These are phyloP conservation scores for Heliconius sara DNA, from an alignment of 2,888 invertebrate species.

Conservation along the genomic window DNA sequence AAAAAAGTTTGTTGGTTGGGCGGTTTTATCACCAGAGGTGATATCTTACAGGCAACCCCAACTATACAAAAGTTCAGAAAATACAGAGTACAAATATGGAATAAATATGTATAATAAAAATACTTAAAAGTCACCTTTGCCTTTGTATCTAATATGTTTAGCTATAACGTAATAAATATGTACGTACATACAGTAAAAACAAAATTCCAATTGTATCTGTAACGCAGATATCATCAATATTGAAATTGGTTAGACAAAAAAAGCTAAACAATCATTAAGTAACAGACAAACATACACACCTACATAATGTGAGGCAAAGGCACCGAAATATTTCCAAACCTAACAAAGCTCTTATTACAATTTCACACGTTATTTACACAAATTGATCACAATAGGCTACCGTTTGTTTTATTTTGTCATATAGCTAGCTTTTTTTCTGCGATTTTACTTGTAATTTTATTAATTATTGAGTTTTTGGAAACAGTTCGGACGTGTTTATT, in stretches of 20 bases:
- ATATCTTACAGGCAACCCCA: no score
- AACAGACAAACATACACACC: slow-evolving; percentile 58
- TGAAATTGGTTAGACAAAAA: slow-evolving; percentile 13
- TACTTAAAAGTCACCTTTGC: no score
- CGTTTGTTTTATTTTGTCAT: slow-evolving; percentile 59
- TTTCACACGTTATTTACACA: slow-evolving; percentile 54
- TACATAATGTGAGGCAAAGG: slow-evolving; percentile 62
- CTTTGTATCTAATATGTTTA: background rate
- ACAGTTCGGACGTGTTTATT: background rate
- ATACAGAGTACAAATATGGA: no score
- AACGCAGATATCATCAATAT: slow-evolving; percentile 31
- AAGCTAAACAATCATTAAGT: slow-evolving; percentile 56
- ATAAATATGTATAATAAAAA: no score
- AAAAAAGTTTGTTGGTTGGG: no score
- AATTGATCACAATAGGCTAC: slow-evolving; percentile 69
- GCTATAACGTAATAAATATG: background rate
- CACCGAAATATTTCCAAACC: slow-evolving; percentile 67
- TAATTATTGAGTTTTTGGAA: background rate
- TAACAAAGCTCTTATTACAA: slow-evolving; percentile 57
- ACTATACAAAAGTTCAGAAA: no score
- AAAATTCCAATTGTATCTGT: slow-evolving; percentile 14
- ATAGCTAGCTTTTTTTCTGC: background rate
- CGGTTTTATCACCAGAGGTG: no score
- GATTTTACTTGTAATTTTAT: background rate
- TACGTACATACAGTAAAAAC: background rate